These are phyloP conservation scores for Nemoura dubitans DNA, from an alignment of 2,888 invertebrate species.

Conservation along the genomic window DNA sequence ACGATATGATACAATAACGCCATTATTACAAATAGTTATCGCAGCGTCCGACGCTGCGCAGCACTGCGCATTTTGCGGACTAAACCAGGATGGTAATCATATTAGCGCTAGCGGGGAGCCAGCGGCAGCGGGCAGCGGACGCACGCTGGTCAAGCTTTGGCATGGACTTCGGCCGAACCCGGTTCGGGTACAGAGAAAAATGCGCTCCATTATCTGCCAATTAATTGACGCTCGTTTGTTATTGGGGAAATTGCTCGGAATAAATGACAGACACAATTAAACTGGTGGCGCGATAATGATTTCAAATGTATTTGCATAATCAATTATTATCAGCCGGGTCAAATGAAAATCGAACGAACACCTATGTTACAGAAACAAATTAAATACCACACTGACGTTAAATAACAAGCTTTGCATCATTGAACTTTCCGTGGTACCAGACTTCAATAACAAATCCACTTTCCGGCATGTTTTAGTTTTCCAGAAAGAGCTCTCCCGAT, in stretches of 20 bases:
- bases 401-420: no score
- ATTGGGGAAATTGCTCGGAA: not conserved
- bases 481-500: not conserved
- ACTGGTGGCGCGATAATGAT: not conserved
- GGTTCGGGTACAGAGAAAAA: not conserved
- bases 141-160: not conserved
- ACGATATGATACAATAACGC: constrained; percentile 3
- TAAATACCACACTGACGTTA: no score
- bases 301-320: not conserved
- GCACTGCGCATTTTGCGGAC: not conserved
- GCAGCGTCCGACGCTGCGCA: not conserved
- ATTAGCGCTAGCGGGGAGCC: not conserved
- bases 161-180: not conserved
- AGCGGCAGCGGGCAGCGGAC: not conserved
- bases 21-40: constrained; percentile 2
- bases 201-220: not conserved
- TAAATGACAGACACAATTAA: not conserved
- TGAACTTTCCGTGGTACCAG: no score
- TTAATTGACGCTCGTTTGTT: not conserved
- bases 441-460: no score
- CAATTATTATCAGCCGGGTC: not conserved
- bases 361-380: no score
- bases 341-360: not conserved
- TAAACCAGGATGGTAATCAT: not conserved
- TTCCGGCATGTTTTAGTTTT: no score